Evolutionary conservation across 2,113 vertebrate species (phyloP).

Genomic region (Phainopepla nitens): DNA sequence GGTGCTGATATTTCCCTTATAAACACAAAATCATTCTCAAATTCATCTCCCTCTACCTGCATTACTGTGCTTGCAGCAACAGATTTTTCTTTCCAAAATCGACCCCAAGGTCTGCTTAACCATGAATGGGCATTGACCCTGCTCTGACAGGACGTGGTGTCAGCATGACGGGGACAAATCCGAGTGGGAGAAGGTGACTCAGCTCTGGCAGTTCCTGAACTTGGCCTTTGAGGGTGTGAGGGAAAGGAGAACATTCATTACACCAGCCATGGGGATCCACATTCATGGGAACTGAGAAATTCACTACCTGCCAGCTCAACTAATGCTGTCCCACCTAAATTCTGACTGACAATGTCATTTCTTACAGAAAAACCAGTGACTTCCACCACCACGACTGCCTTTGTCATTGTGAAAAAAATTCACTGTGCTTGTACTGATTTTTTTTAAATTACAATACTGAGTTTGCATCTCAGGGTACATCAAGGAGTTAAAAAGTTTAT

Average conservation of each 20-base stretch:
- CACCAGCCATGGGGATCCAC: not conserved
- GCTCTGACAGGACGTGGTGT: not conserved
- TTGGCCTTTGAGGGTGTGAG: not conserved
- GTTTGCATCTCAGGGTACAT: not conserved
- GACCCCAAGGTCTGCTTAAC: not conserved
- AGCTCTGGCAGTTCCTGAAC: not conserved
- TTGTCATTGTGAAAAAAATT: not conserved
- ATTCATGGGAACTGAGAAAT: not conserved
- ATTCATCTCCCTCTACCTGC: not conserved
- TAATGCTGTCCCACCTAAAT: not conserved
- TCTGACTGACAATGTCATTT: not conserved
- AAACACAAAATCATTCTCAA: not conserved
- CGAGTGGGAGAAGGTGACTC: not conserved
- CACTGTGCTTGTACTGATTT: fast-evolving
- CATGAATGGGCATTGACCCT: not conserved
- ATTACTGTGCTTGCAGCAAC: not conserved
- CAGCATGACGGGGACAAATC: not conserved
- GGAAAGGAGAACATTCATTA: not conserved
- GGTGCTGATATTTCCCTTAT: not conserved
- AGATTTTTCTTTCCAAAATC: not conserved
- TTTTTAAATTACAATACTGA: not conserved
- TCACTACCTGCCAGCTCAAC: not conserved
- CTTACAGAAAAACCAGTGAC: not conserved
- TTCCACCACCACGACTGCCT: not conserved
- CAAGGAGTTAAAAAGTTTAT: not conserved